Percentiles rank a stretch among this genome's conserved stretches.
phyloP scores from a whole-genome alignment of 1,140 invertebrate species.

The Polypedilum vanderplanki region DNA sequence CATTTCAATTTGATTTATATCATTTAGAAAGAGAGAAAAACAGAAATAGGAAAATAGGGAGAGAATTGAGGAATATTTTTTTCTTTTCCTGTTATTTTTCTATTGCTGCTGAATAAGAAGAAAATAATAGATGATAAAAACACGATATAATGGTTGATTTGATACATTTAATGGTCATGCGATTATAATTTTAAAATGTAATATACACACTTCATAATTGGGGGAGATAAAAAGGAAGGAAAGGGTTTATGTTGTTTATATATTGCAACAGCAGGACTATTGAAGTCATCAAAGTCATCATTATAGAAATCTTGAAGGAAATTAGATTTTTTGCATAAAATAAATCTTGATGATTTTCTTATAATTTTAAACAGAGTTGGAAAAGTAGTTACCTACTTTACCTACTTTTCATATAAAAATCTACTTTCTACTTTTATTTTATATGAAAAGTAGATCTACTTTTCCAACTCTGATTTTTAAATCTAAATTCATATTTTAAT shows the following conservation, averaged over 20 bases:
- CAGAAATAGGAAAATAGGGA: background rate
- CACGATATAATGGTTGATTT: constrained; percentile 25
- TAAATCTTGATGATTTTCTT: too few relatives aligned
- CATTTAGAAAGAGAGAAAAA: background rate
- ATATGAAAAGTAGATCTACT: too few relatives aligned
- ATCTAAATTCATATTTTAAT: background rate
- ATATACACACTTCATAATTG: background rate
- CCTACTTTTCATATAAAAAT: too few relatives aligned
- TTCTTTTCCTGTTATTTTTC: background rate
- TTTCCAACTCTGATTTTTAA: background rate
- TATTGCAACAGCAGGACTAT: background rate
- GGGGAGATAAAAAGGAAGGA: background rate
- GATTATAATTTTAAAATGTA: background rate
- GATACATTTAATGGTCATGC: constrained; percentile 23
- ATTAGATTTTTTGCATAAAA: too few relatives aligned
- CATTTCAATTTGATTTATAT: constrained; percentile 15
- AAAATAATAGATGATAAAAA: constrained; percentile 15
- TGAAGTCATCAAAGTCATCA: too few relatives aligned
- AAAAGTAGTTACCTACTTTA: too few relatives aligned
- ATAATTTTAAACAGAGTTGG: too few relatives aligned
- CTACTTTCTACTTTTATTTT: too few relatives aligned
- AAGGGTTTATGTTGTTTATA: background rate
- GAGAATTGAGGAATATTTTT: background rate
- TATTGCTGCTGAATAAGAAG: background rate
- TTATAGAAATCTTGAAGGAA: too few relatives aligned